These are phyloP conservation scores for Glareola pratincola DNA, from an alignment of 2,113 vertebrate genomes.

Conservation along the genomic window DNA sequence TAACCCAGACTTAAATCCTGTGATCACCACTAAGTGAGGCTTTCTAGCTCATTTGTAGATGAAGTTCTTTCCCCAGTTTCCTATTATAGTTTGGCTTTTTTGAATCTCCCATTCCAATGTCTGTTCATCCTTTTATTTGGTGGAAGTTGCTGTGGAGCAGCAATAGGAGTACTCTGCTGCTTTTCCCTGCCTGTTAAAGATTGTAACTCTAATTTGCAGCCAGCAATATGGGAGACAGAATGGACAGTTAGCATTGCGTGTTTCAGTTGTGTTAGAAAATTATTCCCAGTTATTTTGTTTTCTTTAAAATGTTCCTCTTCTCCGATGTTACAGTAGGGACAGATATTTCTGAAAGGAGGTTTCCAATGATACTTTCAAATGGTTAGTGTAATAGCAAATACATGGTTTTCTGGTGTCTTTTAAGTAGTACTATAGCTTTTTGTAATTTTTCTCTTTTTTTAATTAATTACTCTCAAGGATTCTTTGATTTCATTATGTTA, in stretches of 20 bases:
- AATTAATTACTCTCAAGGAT: not conserved
- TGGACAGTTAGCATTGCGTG: fast-evolving
- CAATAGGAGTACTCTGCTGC: not conserved
- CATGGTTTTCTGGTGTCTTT: not conserved
- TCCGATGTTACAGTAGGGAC: not conserved
- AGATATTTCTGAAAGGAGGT: not conserved
- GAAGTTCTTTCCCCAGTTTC: not conserved
- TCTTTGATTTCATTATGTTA: not conserved
- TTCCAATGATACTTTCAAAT: not conserved
- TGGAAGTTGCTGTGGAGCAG: not conserved
- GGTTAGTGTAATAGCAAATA: not conserved
- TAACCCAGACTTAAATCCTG: not conserved
- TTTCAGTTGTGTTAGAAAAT: not conserved
- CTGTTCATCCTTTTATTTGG: not conserved
- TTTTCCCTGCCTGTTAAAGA: not conserved
- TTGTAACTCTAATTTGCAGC: not conserved
- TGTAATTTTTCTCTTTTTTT: not conserved
- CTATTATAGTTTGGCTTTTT: not conserved
- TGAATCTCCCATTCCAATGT: not conserved
- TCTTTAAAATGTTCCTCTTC: not conserved
- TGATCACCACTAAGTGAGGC: not conserved
- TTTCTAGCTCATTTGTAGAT: not conserved
- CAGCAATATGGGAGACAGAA: not conserved
- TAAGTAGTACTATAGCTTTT: not conserved
- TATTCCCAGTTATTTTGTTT: not conserved